Evolutionary conservation across 1,140 invertebrate species (phyloP), one percentile per base, ranked within the genome.

Genomic region (Neodiprion virginianus): DNA sequence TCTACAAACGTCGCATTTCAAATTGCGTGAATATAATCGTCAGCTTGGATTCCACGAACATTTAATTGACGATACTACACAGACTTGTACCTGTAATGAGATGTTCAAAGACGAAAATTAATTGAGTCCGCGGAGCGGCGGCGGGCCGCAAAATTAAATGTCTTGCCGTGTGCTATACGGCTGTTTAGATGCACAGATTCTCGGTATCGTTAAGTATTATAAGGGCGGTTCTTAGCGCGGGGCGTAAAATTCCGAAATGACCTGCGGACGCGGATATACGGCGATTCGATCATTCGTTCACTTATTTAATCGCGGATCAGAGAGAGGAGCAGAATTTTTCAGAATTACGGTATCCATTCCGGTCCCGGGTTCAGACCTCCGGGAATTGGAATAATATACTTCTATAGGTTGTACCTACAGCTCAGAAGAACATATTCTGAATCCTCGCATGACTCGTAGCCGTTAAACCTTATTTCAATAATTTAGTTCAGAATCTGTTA

Each of bases 381-480:
- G 28, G 28, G 28, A 40, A 40, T 40, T 40, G 28, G 28, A 40
- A 40, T 40, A 40, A 40, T 40, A 40, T 40, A 40, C 28, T 40
- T 40, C 28, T 40, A 40, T 40, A 40, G 28, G 28, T 40, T 40
- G 28, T 61, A 12, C 53, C 53, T 61, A 61, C 53, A 61, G 28
- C 53, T 8, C 53, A 1, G 53, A 61, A 61, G 53, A 61, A 17
- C 53, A 61, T 40, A 40, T 40, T 61, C 53, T 61, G 53, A 61
- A 61, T 61, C n/a, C 53, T 61, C 53, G 53, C 53, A 61, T 61
- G 53, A 12, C 53, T 61, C 4, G 53, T 61, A 61, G 53, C 53
- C 53, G 53, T 61, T 61, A 61, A 17, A 61, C 11, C 53, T 61
- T 61, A 17, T 61, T 61, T 61, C 53, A 61, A 61, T 61, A 61